Base-by-base conservation (phyloP, 2,113 vertebrate species). In the Pantherophis guttatus region DNA sequence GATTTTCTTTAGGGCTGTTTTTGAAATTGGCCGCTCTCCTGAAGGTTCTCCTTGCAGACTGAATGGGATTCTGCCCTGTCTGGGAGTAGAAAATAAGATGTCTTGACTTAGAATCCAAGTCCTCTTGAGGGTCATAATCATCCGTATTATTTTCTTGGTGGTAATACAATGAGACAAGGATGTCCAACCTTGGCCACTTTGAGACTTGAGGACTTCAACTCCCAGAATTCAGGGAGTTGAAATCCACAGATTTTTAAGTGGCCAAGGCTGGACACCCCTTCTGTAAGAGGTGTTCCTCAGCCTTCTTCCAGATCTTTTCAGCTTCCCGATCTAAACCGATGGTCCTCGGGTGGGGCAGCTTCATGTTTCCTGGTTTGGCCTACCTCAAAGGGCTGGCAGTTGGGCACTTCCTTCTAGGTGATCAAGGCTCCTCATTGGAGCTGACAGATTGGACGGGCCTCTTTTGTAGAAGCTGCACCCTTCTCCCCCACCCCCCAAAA, bases 1-100 rank as follows among this genome's bases (percentile, higher is more conserved):
- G 23, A 92, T 88, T 90, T 92, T 48, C 85, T 81, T 93, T 91
- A 81, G 33, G 29, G n/a, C 19, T 88, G 44, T 89, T 86, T 94
- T 88, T 50, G 26, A 92, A 94, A 44, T 53, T 88, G 87, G 88
- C 44, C 1, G 53, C 33, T 89, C 29, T 88, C 94, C 39, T 3
- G 26, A 94, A 75, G 2, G 29, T 4, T 7, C 29, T n/a, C 29
- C 29, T 65, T 65, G 26, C 26, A 70, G 26, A 17, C 5, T 33
- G 17, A 8, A 17, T 2, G 70, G 70, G 70, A 75, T 8, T 75
- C n/a, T 75, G 70, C 15, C 15, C 70, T 2, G 8, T 5, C 70
- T 75, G n/a, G n/a, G n/a, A 33, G n/a, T 75, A 39, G 70, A 33
- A 75, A 75, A 75, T 39, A 33, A 75, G 2, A 33, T 33, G 62